Conservation (phyloP, 53 echinoderm and acorn worm genomes). For the Echinometra lucunter region DNA sequence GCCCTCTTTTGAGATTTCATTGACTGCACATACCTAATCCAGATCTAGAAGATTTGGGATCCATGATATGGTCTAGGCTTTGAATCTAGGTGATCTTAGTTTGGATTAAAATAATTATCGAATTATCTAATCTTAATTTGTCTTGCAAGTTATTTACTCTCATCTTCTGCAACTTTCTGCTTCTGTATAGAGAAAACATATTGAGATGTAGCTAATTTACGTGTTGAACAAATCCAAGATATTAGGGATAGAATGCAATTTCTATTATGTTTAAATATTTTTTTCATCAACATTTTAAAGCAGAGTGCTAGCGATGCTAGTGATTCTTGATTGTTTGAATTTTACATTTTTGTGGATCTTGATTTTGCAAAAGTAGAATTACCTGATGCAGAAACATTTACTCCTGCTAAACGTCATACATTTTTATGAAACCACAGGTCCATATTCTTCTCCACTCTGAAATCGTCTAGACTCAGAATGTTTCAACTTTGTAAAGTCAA, state of each 20-base stretch:
- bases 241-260: no score
- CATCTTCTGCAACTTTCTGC: no score
- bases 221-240: no score
- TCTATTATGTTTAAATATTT: not conserved
- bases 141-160: not conserved
- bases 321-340: no score
- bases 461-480: no score
- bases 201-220: no score
- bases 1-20: not conserved
- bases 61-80: not conserved
- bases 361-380: not conserved
- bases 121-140: not conserved
- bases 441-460: no score
- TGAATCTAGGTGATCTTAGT: constrained; percentile 14
- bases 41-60: not conserved
- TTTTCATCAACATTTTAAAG: no score
- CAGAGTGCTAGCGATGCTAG: no score
- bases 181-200: no score
- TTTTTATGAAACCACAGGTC: no score
- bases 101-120: not conserved
- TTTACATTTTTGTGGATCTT: not conserved
- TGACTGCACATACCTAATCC: not conserved
- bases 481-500: not conserved
- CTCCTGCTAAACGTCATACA: no score
- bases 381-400: not conserved